Conservation (phyloP, 2,113 vertebrate genomes). For the Glaucidium brasilianum region DNA sequence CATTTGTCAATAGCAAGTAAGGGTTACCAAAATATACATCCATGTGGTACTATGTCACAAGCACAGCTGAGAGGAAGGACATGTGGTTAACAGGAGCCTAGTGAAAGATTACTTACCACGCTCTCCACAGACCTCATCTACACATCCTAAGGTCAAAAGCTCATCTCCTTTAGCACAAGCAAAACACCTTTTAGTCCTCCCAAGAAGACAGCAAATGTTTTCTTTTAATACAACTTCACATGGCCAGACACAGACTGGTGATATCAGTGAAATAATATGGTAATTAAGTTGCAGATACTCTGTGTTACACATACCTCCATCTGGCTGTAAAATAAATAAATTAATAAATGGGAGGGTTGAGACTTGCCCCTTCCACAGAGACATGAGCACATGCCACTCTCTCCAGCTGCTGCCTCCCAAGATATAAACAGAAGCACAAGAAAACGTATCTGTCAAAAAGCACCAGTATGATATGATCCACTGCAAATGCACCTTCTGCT, state of each 20-base stretch:
- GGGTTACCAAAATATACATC: neutral
- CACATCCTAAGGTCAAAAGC: neutral
- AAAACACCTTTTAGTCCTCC: neutral
- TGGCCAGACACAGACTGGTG: neutral
- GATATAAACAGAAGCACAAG: neutral
- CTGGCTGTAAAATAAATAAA: conserved; percentile 3
- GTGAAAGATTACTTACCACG: neutral
- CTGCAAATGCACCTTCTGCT: neutral
- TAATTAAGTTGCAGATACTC: neutral
- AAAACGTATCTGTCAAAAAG: neutral
- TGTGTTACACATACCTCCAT: neutral
- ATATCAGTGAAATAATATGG: neutral
- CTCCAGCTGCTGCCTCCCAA: neutral
- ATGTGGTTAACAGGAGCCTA: neutral
- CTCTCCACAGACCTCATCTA: neutral
- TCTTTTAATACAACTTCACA: neutral
- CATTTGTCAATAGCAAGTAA: neutral
- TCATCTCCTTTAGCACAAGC: neutral
- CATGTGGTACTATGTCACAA: neutral
- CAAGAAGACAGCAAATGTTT: neutral
- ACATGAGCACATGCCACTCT: neutral
- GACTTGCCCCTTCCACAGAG: neutral
- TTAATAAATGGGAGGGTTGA: neutral
- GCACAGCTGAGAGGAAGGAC: neutral
- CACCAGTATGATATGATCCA: neutral